Conservation (phyloP, 2,113 vertebrate genomes). For the Cariama cristata region DNA sequence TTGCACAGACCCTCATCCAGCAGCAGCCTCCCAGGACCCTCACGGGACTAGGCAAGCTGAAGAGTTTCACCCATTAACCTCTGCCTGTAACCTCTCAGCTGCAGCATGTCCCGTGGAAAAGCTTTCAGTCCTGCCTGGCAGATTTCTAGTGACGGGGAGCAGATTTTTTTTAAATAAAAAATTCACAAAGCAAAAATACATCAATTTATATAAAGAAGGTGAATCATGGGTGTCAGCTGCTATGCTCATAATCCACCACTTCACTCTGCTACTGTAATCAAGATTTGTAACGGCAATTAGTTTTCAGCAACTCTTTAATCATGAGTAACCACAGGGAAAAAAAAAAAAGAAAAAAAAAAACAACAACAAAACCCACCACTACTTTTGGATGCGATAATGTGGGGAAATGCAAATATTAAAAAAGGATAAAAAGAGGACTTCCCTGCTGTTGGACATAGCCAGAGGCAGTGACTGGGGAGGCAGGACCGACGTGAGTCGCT, state of each 20-base stretch:
- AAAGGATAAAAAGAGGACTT: background rate
- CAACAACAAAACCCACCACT: background rate
- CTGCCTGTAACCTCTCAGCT: background rate
- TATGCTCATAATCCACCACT: background rate
- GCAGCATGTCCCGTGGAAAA: background rate
- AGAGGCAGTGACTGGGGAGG: background rate
- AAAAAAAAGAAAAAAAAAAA: background rate
- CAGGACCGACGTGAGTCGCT: rapidly evolving
- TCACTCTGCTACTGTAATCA: background rate
- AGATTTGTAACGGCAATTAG: background rate
- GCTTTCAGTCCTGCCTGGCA: background rate
- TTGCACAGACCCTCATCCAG: background rate
- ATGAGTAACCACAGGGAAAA: background rate
- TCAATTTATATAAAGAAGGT: background rate
- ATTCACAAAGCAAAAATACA: background rate
- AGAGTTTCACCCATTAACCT: background rate
- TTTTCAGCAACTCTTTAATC: background rate
- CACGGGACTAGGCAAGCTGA: background rate
- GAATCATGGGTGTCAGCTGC: background rate
- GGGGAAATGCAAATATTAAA: background rate
- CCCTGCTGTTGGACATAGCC: rapidly evolving
- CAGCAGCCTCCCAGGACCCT: background rate
- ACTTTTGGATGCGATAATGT: rapidly evolving
- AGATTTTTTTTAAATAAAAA: background rate
- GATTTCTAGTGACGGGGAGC: background rate